phyloP scores from a whole-genome alignment of 2,113 vertebrate genomes.

The Sigmodon hispidus region DNA sequence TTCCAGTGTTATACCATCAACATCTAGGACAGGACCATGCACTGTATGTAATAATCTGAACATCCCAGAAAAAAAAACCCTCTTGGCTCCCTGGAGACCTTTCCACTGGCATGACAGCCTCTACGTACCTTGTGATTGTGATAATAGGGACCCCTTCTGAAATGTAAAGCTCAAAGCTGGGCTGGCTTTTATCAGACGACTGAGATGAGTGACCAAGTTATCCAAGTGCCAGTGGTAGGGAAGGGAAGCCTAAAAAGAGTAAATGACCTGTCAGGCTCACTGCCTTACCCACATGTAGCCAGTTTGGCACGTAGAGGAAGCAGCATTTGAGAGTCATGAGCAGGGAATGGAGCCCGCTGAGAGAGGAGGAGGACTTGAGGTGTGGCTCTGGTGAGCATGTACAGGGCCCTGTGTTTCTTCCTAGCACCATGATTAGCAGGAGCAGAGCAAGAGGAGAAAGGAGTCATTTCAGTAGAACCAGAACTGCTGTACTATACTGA shows the following conservation, averaged over 20 bases:
- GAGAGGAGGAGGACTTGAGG: not conserved
- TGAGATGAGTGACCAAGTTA: not conserved
- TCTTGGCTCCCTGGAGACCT: not conserved
- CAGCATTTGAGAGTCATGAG: not conserved
- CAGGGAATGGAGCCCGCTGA: not conserved
- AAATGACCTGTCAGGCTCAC: too few relatives aligned
- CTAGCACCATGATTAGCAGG: not conserved
- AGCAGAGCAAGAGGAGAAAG: not conserved
- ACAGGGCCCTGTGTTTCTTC: not conserved
- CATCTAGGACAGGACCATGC: not conserved
- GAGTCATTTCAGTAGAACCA: not conserved
- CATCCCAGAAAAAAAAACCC: not conserved
- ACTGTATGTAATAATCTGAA: not conserved
- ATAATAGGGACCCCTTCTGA: not conserved
- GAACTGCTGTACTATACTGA: not conserved
- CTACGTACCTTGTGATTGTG: not conserved
- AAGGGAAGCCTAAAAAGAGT: not conserved
- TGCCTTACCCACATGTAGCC: not conserved
- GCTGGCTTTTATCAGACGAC: not conserved
- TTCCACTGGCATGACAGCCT: not conserved
- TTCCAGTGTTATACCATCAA: not conserved
- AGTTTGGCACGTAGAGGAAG: not conserved
- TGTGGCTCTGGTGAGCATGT: not conserved
- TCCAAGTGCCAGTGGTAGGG: not conserved
- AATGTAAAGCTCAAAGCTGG: not conserved